Base-by-base conservation (phyloP, 2,797 vertebrate species). In the Distichodus sexfasciatus region DNA sequence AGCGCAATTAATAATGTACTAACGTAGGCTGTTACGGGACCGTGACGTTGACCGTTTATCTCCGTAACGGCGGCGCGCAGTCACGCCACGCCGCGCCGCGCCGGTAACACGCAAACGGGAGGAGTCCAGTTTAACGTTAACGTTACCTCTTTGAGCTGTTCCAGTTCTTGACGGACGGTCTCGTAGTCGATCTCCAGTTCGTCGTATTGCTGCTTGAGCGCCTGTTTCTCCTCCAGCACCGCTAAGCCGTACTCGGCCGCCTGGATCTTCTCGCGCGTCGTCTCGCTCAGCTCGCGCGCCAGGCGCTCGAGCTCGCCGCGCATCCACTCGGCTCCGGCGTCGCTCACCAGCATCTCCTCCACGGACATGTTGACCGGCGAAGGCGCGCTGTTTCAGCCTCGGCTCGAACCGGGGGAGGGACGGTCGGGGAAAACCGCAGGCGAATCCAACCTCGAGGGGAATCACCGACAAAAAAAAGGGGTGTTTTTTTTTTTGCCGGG, bases 141-240 rank as follows among this genome's bases (percentile, higher is more conserved):
- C n/a, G n/a, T 82, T 87, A 98, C 97, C 94, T 98, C 96, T 85
- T 91, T 95, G 54, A 98, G 93, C 85, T 98, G 95, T 70, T 95
- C 94, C 88, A 98, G 89, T 81, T 99, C 97, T n/a, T 91, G 84
- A 51, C 94, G 90, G 65, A 93, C 91, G 67, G 92, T 84, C 87
- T 98, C 97, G 67, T 95, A 92, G 55, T 98, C 96, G 14, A 89
- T 85, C 86, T 98, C 97, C 81, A 98, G 80, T 78, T 98, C 96
- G 11, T 98, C 96, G 12, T 93, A 94, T 59, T 94, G 90, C 85
- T 93, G 93, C 76, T 97, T 93, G 62, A 98, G 92, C 84, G 93
- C 93, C 83, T 98, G 96, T 74, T 98, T 98, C 90, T 98, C 97
- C 87, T 98, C 96, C 78, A 99, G 91, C 76, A 99, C 97, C 73